A percentile compares a stretch with the other conserved stretches of the same genome.
Evolutionary conservation across 1,140 invertebrate genomes (phyloP).

Genomic region (Pseudachorutes palmiensis): DNA sequence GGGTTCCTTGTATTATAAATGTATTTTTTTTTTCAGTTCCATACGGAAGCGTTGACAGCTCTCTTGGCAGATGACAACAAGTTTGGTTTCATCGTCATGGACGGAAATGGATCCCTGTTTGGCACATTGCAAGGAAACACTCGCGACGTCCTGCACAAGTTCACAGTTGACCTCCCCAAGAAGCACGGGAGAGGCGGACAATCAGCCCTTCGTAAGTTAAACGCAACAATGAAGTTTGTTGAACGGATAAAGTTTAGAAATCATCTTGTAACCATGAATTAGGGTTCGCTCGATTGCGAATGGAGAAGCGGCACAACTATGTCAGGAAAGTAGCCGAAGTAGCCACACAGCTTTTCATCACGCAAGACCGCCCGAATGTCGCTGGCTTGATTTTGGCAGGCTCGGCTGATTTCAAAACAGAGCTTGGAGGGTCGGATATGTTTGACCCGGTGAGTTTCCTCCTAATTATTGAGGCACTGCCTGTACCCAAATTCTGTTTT

Average conservation of each 20-base stretch:
- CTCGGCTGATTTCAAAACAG: slow-evolving; percentile 99
- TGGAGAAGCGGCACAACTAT: slow-evolving; percentile 99
- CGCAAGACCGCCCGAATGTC: slow-evolving; percentile 95
- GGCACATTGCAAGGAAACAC: slow-evolving; percentile 92
- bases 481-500: neutral
- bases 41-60: slow-evolving; percentile 93
- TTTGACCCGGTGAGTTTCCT: slow-evolving; percentile 85
- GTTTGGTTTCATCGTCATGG: slow-evolving; percentile 99
- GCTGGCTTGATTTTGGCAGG: slow-evolving; percentile 95
- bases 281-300: slow-evolving; percentile 87
- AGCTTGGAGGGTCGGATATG: slow-evolving; percentile 99
- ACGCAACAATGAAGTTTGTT: too few relatives aligned
- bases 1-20: too few relatives aligned
- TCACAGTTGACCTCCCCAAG: slow-evolving; percentile 98
- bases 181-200: slow-evolving; percentile 99
- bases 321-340: slow-evolving; percentile 98
- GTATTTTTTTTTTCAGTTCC: too few relatives aligned
- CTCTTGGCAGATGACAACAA: slow-evolving; percentile 97
- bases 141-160: slow-evolving; percentile 93
- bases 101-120: slow-evolving; percentile 98
- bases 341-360: slow-evolving; percentile 92
- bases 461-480: neutral
- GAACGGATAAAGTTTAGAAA: too few relatives aligned
- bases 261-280: too few relatives aligned
- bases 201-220: slow-evolving; percentile 79